Base-by-base conservation (phyloP, 2,797 vertebrate genomes). In the Micrastur ruficollis region DNA sequence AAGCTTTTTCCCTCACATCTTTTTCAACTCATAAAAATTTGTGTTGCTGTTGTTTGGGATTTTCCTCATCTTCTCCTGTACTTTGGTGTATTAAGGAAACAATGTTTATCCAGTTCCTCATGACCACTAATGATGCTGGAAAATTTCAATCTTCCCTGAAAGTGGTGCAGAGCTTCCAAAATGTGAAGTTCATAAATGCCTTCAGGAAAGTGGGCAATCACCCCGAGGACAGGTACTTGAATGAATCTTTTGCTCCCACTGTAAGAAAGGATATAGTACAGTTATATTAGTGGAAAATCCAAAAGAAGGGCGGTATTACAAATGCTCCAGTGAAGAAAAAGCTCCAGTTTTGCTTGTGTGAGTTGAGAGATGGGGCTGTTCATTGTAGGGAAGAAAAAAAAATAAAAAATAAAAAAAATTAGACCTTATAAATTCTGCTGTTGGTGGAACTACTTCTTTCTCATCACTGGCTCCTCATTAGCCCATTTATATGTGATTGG, bases 291-390 rank as follows among this genome's bases (percentile, higher is more conserved):
- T 50, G 25, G 25, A 63, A 81, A 90, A 90, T 15, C 15, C 31
- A 73, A 34, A 66, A 75, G 34, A 70, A 47, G 3, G 26, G 32
- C 70, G 10, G 7, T 38, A 12, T 61, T 93, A 70, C 50, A 68
- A 53, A 38, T 42, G 12, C 2, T 12, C 4, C 29, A 26, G 7
- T 7, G 15, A 91, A 80, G 47, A 76, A 59, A 86, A 76, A 62
- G 15, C 9, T 46, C 46, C 32, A 29, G 29, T 62, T 80, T 84
- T 56, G 4, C 38, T 66, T 34, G 3, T 73, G n/a, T 0, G 0
- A 87, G 9, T 7, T 52, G 44, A 76, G 71, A 76, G 14, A 55
- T 25, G 26, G 15, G 21, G 74, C 4, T 40, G 6, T 12, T 66
- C 42, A 9, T 52, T 61, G 36, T n/a, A 86, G n/a, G 53, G 78